A percentile compares a stretch with the other conserved stretches of the same genome.
Evolutionary conservation across 2,797 vertebrate genomes (phyloP).

Genomic region (Vipera latastei): DNA sequence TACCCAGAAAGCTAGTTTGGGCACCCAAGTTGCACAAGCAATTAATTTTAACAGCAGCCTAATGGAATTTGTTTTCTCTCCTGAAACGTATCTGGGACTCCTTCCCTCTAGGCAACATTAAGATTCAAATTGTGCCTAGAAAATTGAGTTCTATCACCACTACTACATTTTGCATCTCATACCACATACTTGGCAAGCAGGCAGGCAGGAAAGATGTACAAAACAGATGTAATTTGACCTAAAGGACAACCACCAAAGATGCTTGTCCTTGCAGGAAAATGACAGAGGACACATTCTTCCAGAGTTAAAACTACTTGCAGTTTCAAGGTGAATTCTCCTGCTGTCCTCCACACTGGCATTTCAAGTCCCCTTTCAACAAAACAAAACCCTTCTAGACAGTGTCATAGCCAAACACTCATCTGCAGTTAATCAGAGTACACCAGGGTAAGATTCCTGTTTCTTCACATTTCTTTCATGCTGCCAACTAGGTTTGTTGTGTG

Average conservation of each 20-base stretch:
- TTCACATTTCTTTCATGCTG: conserved; percentile 14
- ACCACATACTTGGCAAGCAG: background rate
- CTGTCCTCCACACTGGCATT: background rate
- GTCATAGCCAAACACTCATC: conserved; percentile 16
- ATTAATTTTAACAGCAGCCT: background rate
- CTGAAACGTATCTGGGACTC: background rate
- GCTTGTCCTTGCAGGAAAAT: background rate
- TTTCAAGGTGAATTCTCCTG: conserved; percentile 18
- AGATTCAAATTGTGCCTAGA: conserved; percentile 1
- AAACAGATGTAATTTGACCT: background rate
- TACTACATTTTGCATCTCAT: background rate
- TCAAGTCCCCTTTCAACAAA: background rate
- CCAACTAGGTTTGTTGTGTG: background rate
- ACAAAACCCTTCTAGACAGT: background rate
- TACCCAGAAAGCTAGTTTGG: background rate
- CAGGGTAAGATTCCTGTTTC: background rate
- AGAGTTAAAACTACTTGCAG: conserved; percentile 3
- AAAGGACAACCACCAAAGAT: background rate
- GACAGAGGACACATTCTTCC: background rate
- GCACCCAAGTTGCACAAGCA: background rate
- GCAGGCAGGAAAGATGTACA: background rate
- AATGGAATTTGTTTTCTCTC: background rate
- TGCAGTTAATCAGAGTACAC: conserved; percentile 18
- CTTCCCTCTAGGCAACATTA: background rate
- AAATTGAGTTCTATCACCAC: background rate